Conservation (phyloP, 1,140 invertebrate genomes). For the Drosophila cardini region DNA sequence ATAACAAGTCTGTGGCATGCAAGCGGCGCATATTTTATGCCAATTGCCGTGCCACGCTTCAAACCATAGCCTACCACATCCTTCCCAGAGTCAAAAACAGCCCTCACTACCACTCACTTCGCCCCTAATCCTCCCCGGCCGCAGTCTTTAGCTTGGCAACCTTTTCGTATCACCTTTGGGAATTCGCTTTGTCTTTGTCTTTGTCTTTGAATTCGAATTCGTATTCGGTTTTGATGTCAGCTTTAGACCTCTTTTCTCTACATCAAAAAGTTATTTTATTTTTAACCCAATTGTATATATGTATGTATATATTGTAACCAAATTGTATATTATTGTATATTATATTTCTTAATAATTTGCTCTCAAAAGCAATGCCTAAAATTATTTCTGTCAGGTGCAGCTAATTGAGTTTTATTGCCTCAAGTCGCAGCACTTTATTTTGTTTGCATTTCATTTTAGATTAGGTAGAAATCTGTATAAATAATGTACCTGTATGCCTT, state of each 20-base stretch:
- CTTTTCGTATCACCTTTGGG: conserved; percentile 9
- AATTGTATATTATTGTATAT: too few relatives aligned
- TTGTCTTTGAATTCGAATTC: not conserved
- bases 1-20: conserved; percentile 80
- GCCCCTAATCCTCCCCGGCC: not conserved
- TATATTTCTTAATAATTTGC: conserved; percentile 1
- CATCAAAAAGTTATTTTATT: conserved; percentile 41
- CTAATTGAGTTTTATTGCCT: conserved; percentile 28
- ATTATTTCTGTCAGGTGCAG: not conserved
- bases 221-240: conserved; percentile 1
- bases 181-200: conserved; percentile 43
- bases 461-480: not conserved
- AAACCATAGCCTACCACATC: conserved; percentile 13
- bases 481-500: not conserved
- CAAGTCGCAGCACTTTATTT: conserved; percentile 1
- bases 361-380: not conserved
- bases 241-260: not conserved
- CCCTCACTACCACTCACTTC: not conserved
- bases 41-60: conserved; percentile 54
- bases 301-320: too few relatives aligned
- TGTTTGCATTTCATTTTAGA: not conserved
- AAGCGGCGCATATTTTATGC: conserved; percentile 80
- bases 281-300: conserved; percentile 55
- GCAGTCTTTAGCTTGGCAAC: not conserved
- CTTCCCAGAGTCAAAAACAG: not conserved